A percentile compares a stretch with the other conserved stretches of the same genome.
These are phyloP conservation scores for Sebastes goodei DNA, from an alignment of 2,797 vertebrate genomes.

Conservation along the genomic window DNA sequence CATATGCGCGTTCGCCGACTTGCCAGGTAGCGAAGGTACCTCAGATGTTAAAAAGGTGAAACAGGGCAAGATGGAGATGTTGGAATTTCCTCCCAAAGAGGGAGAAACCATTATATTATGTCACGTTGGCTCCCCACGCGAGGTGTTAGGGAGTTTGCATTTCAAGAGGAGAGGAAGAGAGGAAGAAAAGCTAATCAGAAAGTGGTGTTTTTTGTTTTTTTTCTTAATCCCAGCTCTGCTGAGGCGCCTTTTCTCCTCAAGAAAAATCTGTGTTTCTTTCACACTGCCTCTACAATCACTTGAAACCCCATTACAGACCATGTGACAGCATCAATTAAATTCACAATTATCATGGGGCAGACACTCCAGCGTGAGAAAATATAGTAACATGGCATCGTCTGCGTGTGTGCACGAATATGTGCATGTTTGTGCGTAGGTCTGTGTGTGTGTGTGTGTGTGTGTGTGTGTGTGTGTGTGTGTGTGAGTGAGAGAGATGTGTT, in stretches of 20 bases:
- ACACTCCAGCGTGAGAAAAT: slow-evolving; percentile 63
- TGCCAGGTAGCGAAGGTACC: slow-evolving; percentile 12
- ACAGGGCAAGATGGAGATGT: not conserved
- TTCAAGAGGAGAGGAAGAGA: slow-evolving; percentile 52
- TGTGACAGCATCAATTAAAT: slow-evolving; percentile 83
- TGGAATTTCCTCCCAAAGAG: slow-evolving; percentile 25
- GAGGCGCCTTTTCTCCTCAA: slow-evolving; percentile 68
- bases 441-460: not conserved
- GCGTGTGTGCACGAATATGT: not conserved
- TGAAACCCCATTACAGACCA: slow-evolving; percentile 75
- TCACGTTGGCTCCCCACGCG: slow-evolving; percentile 53
- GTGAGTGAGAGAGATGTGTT: not conserved
- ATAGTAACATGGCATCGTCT: slow-evolving; percentile 55
- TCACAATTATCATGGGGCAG: slow-evolving; percentile 77
- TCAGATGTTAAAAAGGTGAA: slow-evolving; percentile 28
- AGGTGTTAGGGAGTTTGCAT: slow-evolving; percentile 61
- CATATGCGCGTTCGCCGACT: slow-evolving; percentile 18
- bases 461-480: not conserved
- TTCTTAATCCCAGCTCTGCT: slow-evolving; percentile 72
- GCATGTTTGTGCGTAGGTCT: not conserved
- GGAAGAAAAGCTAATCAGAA: slow-evolving; percentile 70
- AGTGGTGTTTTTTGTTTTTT: slow-evolving; percentile 21
- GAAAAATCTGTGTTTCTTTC: slow-evolving; percentile 66
- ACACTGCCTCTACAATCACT: slow-evolving; percentile 72
- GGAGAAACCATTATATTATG: slow-evolving; percentile 26